Percentiles rank a stretch among this genome's conserved stretches.
Conservation (phyloP, 2,797 vertebrate species). For the Protosalanx chinensis region DNA sequence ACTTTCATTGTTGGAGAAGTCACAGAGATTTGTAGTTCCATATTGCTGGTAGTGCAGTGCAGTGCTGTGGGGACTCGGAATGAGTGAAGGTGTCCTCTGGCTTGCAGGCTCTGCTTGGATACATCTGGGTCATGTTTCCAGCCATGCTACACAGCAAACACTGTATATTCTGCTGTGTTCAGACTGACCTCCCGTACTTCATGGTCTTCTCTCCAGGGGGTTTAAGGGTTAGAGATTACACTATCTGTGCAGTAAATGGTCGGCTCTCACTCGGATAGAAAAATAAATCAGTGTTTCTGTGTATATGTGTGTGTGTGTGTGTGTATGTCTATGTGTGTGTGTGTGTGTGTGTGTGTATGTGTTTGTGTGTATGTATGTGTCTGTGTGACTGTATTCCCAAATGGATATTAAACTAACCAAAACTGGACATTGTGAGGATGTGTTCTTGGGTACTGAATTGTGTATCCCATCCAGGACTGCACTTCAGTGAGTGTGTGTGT, state of each 20-base stretch:
- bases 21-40: conserved; percentile 58
- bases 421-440: no score
- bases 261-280: no score
- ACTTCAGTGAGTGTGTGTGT: conserved; percentile 11
- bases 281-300: no score
- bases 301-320: no score
- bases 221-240: no score
- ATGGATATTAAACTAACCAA: no score
- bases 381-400: not conserved
- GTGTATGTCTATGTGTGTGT: no score
- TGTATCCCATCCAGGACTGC: no score
- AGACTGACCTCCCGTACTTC: no score
- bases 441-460: no score
- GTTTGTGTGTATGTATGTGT: conserved; percentile 8
- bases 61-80: conserved; percentile 45
- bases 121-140: conserved; percentile 54
- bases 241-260: no score
- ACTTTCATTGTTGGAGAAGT: conserved; percentile 40
- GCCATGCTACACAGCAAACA: conserved; percentile 46
- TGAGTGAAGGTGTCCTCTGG: conserved; percentile 58
- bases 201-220: no score
- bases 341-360: not conserved
- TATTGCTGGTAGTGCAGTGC: conserved; percentile 49
- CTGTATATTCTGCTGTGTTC: conserved; percentile 3
- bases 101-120: conserved; percentile 44